phyloP scores from a whole-genome alignment of 1,140 invertebrate genomes.

The Glomeris maerens region DNA sequence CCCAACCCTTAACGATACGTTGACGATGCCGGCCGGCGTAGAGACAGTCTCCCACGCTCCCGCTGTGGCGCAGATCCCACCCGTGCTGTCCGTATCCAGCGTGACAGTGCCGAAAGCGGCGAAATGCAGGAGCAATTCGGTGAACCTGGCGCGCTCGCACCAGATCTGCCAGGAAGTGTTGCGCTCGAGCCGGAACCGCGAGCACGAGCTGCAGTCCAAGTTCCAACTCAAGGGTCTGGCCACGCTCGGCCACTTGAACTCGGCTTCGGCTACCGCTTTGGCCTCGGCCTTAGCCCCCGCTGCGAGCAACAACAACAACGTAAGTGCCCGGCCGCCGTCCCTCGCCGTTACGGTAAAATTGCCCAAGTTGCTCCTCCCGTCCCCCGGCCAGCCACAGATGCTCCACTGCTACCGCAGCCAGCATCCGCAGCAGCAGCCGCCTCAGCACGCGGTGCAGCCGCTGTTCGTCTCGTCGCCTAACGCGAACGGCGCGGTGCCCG shows the following conservation, averaged over 20 bases:
- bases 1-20: too few relatives aligned
- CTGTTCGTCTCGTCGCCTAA: too few relatives aligned
- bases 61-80: background rate
- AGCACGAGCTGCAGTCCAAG: conserved; percentile 54
- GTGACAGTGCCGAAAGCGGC: background rate
- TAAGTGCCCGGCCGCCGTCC: background rate
- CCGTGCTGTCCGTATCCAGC: background rate
- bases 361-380: background rate
- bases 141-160: conserved; percentile 83
- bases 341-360: too few relatives aligned
- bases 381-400: background rate
- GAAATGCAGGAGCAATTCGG: conserved; percentile 32
- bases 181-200: conserved; percentile 75
- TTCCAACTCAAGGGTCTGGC: background rate
- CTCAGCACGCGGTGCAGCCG: conserved; percentile 27
- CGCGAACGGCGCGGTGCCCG: too few relatives aligned
- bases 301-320: conserved; percentile 5
- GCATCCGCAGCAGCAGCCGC: conserved; percentile 33
- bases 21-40: too few relatives aligned
- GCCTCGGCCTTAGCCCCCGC: background rate
- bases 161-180: conserved; percentile 92
- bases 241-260: background rate
- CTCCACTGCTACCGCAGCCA: conserved; percentile 17
- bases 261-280: conserved; percentile 1
- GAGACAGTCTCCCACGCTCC: too few relatives aligned